Evolutionary conservation across 2,113 vertebrate species (phyloP), one percentile per base, ranked within the genome.

Genomic region (Lamprotornis superbus): DNA sequence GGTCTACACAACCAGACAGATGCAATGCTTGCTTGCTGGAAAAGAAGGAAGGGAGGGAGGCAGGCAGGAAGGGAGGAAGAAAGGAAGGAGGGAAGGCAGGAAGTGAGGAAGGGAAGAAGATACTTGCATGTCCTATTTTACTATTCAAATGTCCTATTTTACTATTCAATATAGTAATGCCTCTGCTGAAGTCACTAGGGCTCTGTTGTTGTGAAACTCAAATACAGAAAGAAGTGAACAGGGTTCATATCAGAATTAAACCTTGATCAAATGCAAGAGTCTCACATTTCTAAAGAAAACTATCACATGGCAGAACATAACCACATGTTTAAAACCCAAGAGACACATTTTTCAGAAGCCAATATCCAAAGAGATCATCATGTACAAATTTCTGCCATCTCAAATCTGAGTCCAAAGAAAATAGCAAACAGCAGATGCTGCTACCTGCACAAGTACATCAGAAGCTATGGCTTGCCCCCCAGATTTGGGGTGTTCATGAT

Each of bases 401-500:
- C 82, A 87, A 82, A 56, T 30, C 37, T 53, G 82, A 90, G n/a
- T 75, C 73, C 87, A 93, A 83, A 91, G 90, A 83, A 96, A 97
- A 94, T 56, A 88, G 35, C 78, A 95, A 97, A 89, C 40, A 94
- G 25, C 74, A 96, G 87, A 75, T 95, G 87, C 33, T 94, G 46
- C n/a, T 67, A 22, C 67, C 80, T 81, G 61, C 56, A 75, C 33
- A 52, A 71, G n/a, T 21, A 46, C 20, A 61, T 44, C 60, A 50
- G 35, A 90, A 81, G 27, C 59, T 87, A 59, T 53, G 28, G n/a
- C 64, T 89, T 87, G 37, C n/a, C 24, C 70, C 61, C 12, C 8
- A 71, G 40, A 42, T 63, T 59, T 74, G 23, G 14, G 4, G 9
- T 23, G 25, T 37, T 59, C 11, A 21, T 71, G 19, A 64, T 16